A percentile compares a stretch with the other conserved stretches of the same genome.
Conservation (phyloP, 1,140 invertebrate species). For the Drosophila sulfurigaster region DNA sequence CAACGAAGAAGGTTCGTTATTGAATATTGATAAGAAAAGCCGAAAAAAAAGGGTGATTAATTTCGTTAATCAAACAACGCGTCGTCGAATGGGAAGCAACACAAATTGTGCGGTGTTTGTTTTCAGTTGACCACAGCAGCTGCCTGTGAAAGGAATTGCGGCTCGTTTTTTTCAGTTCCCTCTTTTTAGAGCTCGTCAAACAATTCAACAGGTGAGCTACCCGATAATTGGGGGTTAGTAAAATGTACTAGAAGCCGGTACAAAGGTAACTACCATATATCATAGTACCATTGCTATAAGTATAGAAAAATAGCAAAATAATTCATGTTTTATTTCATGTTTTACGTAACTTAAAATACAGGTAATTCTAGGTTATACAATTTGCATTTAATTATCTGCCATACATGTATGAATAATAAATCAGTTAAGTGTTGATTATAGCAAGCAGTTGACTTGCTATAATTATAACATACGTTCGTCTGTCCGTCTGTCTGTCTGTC, state of each 20-base stretch:
- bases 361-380: slow-evolving; percentile 16
- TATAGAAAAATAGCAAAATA: no score
- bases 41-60: slow-evolving; percentile 41
- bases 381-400: background rate
- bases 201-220: slow-evolving; percentile 27
- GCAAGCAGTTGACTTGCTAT: no score
- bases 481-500: no score
- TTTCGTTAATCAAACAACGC: slow-evolving; percentile 29
- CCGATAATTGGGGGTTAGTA: background rate
- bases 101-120: slow-evolving; percentile 25
- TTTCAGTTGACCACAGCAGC: slow-evolving; percentile 54
- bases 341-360: slow-evolving; percentile 1
- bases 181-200: background rate
- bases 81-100: slow-evolving; percentile 14
- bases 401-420: no score
- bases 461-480: background rate
- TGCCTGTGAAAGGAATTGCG: slow-evolving; percentile 12
- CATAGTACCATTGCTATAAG: background rate
- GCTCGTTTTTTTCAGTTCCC: background rate
- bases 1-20: background rate
- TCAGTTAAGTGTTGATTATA: no score
- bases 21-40: slow-evolving; percentile 37
- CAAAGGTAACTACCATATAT: background rate
- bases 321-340: background rate
- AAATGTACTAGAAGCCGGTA: background rate